phyloP scores from a whole-genome alignment of 2,888 invertebrate species.

The Thymelicus lineola region DNA sequence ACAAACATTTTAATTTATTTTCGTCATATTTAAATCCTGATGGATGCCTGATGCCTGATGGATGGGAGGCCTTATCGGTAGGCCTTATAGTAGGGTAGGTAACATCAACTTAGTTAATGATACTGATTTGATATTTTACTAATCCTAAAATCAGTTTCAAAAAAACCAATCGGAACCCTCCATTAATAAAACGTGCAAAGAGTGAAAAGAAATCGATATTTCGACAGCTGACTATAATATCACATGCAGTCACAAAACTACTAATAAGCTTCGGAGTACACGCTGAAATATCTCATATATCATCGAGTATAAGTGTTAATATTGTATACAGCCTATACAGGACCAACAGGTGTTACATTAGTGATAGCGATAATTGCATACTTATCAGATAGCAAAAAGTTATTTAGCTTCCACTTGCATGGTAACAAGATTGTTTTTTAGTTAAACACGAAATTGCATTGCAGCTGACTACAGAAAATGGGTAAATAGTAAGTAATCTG shows the following conservation, averaged over 20 bases:
- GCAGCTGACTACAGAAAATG: no score
- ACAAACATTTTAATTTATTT: no score
- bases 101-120: no score
- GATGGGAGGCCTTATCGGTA: no score
- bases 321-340: not conserved
- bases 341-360: conserved; percentile 8
- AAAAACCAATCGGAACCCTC: not conserved
- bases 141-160: not conserved
- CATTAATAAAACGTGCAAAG: not conserved
- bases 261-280: not conserved
- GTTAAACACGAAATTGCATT: no score
- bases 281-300: not conserved
- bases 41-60: no score
- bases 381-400: conserved; percentile 14
- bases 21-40: no score
- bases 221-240: conserved; percentile 14
- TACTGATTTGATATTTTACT: no score
- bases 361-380: conserved; percentile 10
- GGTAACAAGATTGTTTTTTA: not conserved
- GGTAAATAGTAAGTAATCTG: no score
- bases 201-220: conserved; percentile 13
- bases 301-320: not conserved
- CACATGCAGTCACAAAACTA: conserved; percentile 14
- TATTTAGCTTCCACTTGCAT: not conserved
- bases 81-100: no score